Evolutionary conservation across 2,113 vertebrate genomes (phyloP).

Genomic region (Crotalus horridus): DNA sequence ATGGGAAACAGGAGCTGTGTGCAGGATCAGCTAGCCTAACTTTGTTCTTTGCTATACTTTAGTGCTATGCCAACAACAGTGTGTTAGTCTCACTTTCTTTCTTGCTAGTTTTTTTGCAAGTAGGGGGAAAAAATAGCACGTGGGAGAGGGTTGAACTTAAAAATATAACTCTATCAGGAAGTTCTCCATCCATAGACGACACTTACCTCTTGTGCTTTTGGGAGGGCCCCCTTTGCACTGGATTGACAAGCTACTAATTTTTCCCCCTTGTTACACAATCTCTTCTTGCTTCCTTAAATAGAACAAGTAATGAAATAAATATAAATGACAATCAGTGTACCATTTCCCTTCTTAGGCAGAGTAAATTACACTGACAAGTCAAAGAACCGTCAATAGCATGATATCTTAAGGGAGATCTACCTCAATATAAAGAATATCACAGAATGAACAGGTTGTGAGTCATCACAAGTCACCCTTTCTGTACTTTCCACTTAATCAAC

Average conservation of each 20-base stretch:
- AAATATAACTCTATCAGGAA: neutral
- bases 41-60: neutral
- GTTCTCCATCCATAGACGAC: neutral
- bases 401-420: neutral
- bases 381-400: neutral
- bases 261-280: neutral
- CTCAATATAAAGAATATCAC: constrained; percentile 5
- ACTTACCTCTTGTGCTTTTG: neutral
- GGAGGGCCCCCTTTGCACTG: neutral
- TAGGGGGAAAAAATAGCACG: neutral
- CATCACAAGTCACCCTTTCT: neutral
- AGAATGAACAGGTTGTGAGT: constrained; percentile 15
- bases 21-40: neutral
- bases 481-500: constrained; percentile 16
- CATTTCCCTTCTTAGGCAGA: neutral
- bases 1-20: neutral
- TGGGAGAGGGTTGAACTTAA: neutral
- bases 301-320: neutral
- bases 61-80: neutral
- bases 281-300: neutral
- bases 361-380: neutral
- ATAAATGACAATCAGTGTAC: neutral
- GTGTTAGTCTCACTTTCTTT: neutral
- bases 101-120: neutral
- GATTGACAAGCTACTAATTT: neutral